Evolutionary conservation across 2,888 invertebrate genomes (phyloP), one percentile per base, ranked within the genome.

Genomic region (Phasia obesa): DNA sequence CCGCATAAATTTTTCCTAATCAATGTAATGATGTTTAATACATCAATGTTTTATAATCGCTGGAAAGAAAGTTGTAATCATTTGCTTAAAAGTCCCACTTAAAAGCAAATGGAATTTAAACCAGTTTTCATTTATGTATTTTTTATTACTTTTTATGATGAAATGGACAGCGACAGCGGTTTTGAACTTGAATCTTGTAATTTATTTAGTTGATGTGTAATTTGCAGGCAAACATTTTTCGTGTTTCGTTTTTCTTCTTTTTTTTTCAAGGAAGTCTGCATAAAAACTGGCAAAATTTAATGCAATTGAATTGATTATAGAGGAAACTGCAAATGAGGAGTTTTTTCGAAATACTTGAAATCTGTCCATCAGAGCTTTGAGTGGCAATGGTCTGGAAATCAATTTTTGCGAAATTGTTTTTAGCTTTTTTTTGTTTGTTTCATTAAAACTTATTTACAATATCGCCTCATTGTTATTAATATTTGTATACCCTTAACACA

Each of bases 111-210:
- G 5, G 19, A 17, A 44, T 47, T 65, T 19, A 47, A 75, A 59
- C 75, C 57, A 38, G 69, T 77, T 77, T 53, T 2, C 25, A 55
- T 47, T 21, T 60, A 19, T 19, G 15, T 17, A 17, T 55, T 60
- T 69, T 21, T 60, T 60, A 23, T 59, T 38, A 13, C 4, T 77
- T 55, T 75, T 78, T 60, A 60, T 73, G 65, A 59, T 71, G 59
- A 73, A 67, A 77, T 57, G 57, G 62, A 81, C 67, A 73, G 55
- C 21, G n/a, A 81, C 76, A 81, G 62, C 21, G 55, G 27, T 38
- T 70, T 79, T 83, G 83, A 83, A 83, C 83, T 83, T 83, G 78
- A 83, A 77, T 75, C 55, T 57, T 57, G 65, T 65, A 75, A 65
- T 47, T 57, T 65, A 57, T 49, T 57, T 25, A 47, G 47, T 65